These are phyloP conservation scores for Urosaurus nigricauda DNA, from an alignment of 2,797 vertebrate genomes.

Conservation along the genomic window DNA sequence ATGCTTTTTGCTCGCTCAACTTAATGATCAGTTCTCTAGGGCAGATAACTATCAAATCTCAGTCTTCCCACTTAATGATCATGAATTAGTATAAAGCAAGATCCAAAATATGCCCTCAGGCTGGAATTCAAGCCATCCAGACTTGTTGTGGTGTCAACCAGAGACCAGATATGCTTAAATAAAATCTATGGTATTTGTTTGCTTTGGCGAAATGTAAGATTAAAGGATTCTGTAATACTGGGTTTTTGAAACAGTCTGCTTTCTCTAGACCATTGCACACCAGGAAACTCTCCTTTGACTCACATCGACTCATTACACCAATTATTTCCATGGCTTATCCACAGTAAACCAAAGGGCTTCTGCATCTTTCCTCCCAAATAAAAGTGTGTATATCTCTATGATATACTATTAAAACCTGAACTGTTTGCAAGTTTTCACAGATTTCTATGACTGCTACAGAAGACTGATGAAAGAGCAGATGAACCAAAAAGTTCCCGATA, in stretches of 20 bases:
- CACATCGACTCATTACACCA: slow-evolving; percentile 5
- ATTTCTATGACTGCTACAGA: neutral
- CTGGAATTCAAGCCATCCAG: neutral
- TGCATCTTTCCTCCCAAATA: neutral
- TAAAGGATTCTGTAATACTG: neutral
- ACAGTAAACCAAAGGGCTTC: slow-evolving; percentile 22
- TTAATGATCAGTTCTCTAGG: neutral
- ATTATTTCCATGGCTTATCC: slow-evolving; percentile 13
- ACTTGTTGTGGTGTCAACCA: slow-evolving; percentile 14
- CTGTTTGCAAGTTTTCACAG: neutral
- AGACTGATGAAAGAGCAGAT: neutral
- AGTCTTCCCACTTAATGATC: neutral
- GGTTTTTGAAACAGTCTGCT: neutral
- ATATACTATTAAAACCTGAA: neutral
- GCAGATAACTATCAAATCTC: neutral
- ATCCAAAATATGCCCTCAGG: slow-evolving; percentile 31
- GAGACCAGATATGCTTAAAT: slow-evolving; percentile 27
- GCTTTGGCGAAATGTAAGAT: slow-evolving; percentile 45
- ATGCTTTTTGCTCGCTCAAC: slow-evolving; percentile 39
- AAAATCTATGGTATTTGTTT: slow-evolving; percentile 40
- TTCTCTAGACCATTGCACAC: neutral
- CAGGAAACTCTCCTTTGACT: slow-evolving; percentile 10
- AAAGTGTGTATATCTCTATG: neutral
- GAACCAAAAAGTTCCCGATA: neutral
- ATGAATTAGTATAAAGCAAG: slow-evolving; percentile 2